phyloP scores from a whole-genome alignment of 2,888 invertebrate genomes.

The Xestia rhomboidea region DNA sequence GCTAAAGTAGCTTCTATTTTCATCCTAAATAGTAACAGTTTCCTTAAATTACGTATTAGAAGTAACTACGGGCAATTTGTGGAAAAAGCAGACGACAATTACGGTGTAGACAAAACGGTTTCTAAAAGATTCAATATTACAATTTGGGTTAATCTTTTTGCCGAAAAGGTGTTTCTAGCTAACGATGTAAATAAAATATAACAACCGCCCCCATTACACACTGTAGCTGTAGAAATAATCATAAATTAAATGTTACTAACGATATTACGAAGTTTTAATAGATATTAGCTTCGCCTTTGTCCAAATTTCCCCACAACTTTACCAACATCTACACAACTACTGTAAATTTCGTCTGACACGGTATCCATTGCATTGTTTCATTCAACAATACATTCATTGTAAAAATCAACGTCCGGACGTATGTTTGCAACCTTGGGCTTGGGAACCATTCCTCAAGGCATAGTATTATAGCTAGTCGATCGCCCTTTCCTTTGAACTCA shows the following conservation, averaged over 20 bases:
- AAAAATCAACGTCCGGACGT: constrained; percentile 69
- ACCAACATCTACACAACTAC: constrained; percentile 45
- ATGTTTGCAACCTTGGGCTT: constrained; percentile 67
- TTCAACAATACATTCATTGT: constrained; percentile 78
- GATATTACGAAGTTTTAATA: constrained; percentile 19
- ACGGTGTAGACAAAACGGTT: neutral
- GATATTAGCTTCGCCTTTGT: constrained; percentile 60
- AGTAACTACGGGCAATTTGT: neutral
- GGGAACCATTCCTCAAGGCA: constrained; percentile 53
- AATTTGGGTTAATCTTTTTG: neutral
- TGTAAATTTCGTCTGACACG: constrained; percentile 66
- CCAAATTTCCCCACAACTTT: constrained; percentile 48
- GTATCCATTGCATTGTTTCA: constrained; percentile 75
- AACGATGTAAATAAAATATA: constrained; percentile 4
- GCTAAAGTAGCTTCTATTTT: constrained; percentile 2
- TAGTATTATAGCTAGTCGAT: constrained; percentile 17
- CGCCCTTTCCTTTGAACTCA: constrained; percentile 57
- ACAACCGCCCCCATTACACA: neutral
- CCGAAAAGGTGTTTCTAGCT: neutral
- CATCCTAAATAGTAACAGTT: constrained; percentile 25
- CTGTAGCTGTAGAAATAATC: constrained; percentile 28
- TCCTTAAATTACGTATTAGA: neutral
- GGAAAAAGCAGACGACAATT: neutral
- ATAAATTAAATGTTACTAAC: constrained; percentile 33
- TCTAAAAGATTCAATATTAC: neutral